Conservation (phyloP, 2,113 vertebrate species). For the Stigmatopora nigra region DNA sequence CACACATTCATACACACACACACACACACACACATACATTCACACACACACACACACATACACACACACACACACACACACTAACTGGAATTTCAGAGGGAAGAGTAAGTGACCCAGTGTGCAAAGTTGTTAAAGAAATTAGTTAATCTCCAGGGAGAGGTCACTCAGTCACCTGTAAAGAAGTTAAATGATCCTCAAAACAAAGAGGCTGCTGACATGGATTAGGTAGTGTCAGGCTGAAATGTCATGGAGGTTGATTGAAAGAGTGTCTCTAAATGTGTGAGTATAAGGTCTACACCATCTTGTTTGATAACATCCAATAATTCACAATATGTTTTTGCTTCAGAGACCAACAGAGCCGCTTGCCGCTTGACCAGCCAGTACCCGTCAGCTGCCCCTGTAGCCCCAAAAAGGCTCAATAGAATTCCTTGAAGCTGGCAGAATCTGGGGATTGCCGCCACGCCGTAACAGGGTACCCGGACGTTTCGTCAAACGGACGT, state of each 20-base stretch:
- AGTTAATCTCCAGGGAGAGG: slow-evolving; percentile 65
- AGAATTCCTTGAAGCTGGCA: too few species aligned
- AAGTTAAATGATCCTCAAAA: slow-evolving; percentile 38
- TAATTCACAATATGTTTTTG: background rate
- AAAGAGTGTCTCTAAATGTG: background rate
- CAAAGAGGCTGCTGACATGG: slow-evolving; percentile 40
- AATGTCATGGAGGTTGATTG: slow-evolving; percentile 29
- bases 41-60: slow-evolving; percentile 8
- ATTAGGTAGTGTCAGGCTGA: slow-evolving; percentile 54
- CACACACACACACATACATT: background rate
- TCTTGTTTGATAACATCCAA: background rate
- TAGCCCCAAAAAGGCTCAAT: too few species aligned
- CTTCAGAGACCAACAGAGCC: too few species aligned
- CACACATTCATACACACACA: too few species aligned
- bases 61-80: slow-evolving; percentile 11
- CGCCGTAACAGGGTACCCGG: too few species aligned
- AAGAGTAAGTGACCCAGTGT: slow-evolving; percentile 50
- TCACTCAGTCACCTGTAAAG: slow-evolving; percentile 62
- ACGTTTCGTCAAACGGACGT: too few species aligned
- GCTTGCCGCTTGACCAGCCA: too few species aligned
- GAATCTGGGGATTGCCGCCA: too few species aligned
- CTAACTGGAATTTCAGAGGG: slow-evolving; percentile 18
- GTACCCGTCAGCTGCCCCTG: too few species aligned
- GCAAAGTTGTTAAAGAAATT: slow-evolving; percentile 73
- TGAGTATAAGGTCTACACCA: background rate